Conservation (phyloP, 2,113 vertebrate species). For the Austrofundulus limnaeus region DNA sequence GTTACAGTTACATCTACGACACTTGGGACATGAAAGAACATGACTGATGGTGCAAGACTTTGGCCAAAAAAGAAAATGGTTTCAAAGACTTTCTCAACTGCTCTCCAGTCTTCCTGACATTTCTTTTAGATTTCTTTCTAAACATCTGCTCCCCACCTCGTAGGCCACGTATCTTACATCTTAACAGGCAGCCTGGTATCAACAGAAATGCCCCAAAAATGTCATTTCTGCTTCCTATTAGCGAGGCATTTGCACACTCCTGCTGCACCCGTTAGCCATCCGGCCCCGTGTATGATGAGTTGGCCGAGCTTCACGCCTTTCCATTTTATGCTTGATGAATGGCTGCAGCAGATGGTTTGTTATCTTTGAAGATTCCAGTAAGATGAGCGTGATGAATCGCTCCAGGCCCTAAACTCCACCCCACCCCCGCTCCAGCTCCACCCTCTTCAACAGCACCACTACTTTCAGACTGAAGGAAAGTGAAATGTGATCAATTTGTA, state of each 20-base stretch:
- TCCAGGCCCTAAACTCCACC: conserved; percentile 73
- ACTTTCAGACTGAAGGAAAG: conserved; percentile 55
- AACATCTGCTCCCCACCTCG: conserved; percentile 8
- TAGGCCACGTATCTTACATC: conserved; percentile 33
- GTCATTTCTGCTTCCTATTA: conserved; percentile 84
- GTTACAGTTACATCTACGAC: neutral
- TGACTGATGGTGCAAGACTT: neutral
- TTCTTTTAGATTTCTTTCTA: conserved; percentile 15
- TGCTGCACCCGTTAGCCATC: conserved; percentile 85
- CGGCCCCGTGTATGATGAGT: conserved; percentile 75
- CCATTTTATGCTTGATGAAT: conserved; percentile 91
- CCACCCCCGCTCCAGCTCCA: conserved; percentile 4
- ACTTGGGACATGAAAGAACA: neutral
- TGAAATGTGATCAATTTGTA: conserved; percentile 76
- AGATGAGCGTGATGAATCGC: conserved; percentile 89
- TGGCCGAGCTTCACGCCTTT: conserved; percentile 84
- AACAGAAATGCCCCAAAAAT: conserved; percentile 45
- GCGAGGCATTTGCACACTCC: conserved; percentile 78
- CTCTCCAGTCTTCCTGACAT: neutral
- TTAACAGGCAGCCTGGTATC: conserved; percentile 52
- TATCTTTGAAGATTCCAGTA: conserved; percentile 91
- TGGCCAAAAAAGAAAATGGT: neutral
- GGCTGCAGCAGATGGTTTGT: conserved; percentile 89
- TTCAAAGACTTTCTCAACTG: neutral
- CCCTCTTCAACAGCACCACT: conserved; percentile 17